Evolutionary conservation across 2,113 vertebrate species (phyloP), one percentile per base, ranked within the genome.

Genomic region (Alosa alosa): DNA sequence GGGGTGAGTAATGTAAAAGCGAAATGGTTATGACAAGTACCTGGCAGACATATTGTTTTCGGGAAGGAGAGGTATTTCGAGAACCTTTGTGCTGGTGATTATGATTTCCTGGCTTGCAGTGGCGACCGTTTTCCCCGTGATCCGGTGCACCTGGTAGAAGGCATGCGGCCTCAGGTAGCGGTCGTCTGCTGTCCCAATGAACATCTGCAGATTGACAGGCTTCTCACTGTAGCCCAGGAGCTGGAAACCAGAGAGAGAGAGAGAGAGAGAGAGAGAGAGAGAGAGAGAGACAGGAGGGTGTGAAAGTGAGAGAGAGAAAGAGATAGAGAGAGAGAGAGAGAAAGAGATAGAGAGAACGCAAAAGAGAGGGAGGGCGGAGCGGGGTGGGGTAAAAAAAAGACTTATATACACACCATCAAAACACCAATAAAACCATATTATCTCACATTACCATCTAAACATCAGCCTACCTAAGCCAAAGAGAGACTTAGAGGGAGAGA

Each of bases 111-210:
- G 98, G 92, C 98, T 99, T 84, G 97, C 97, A 0, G 98, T 99
- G 85, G 98, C 98, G 44, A 99, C 98, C 0, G 98, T 99, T 93
- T 99, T 99, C 85, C 98, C 98, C 17, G 98, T 99, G 95, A 99
- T 99, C 86, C 98, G 95, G 93, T 99, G 98, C 94, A 99, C 97
- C 93, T 99, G 98, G 94, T 99, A 99, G 95, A 99, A 99, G 0
- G 98, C 98, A 9, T 99, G 98, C 68, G 98, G 97, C 89, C 98
- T 95, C 87, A 99, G 92, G 94, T 99, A 99, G 72, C 98, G 97
- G 91, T 99, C 98, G 82, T 99, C 98, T 52, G 98, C 98, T 0
- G 98, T 99, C 68, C 98, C 98, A 0, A 99, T 99, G 95, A 99
- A 99, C 98, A 99, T 99, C 89, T 99, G 98, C 45, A 99, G 94